phyloP scores from a whole-genome alignment of 2,888 invertebrate genomes.

The Matsumyia berberina region DNA sequence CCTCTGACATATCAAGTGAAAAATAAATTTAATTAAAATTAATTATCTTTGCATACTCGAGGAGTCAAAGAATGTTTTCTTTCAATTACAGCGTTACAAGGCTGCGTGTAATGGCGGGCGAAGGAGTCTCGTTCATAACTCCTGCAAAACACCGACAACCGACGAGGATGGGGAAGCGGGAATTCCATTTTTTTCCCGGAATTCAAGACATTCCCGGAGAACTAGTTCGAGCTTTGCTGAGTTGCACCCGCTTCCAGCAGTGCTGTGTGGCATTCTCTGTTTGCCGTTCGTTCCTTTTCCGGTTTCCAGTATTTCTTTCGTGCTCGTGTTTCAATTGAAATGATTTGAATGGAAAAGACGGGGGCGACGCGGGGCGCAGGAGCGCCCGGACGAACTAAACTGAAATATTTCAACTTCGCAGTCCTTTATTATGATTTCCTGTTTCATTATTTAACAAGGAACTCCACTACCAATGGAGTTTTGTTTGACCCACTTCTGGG shows the following conservation, averaged over 20 bases:
- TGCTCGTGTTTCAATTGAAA: conserved; percentile 41
- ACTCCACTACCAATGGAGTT: conserved; percentile 23
- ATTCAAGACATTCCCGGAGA: not conserved
- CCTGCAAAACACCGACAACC: not conserved
- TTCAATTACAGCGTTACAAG: conserved; percentile 63
- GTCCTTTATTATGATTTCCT: conserved; percentile 63
- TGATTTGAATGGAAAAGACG: conserved; percentile 32
- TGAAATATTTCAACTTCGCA: conserved; percentile 39
- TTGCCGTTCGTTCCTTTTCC: conserved; percentile 43
- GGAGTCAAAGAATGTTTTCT: conserved; percentile 72
- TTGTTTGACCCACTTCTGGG: conserved; percentile 35
- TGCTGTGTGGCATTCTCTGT: conserved; percentile 33
- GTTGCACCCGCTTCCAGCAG: not conserved
- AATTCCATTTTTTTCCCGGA: conserved; percentile 28
- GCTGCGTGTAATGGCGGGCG: conserved; percentile 14
- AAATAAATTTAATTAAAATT: conserved; percentile 73
- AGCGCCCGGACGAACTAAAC: not conserved
- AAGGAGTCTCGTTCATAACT: conserved; percentile 29
- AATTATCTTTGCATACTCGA: conserved; percentile 65
- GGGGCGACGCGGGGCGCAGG: no score
- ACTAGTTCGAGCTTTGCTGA: no score
- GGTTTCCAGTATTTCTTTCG: conserved; percentile 3
- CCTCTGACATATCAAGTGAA: conserved; percentile 62
- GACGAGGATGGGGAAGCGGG: not conserved
- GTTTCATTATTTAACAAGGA: conserved; percentile 53